Conservation (phyloP, 2,113 vertebrate genomes). For the Pitta sordida region DNA sequence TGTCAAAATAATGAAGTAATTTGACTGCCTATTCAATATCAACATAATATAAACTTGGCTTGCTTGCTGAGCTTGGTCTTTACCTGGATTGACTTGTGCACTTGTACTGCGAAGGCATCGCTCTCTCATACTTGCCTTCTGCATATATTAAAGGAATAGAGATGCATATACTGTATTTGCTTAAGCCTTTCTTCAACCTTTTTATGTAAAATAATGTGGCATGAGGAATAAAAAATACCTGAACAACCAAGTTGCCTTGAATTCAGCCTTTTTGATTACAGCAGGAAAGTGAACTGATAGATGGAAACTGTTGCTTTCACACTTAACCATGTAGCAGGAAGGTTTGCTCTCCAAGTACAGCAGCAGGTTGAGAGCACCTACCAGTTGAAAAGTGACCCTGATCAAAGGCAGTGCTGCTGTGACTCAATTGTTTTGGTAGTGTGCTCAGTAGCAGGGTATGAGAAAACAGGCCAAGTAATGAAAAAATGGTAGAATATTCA, state of each 20-base stretch:
- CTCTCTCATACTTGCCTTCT: neutral
- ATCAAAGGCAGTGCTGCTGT: neutral
- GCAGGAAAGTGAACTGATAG: neutral
- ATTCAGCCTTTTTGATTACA: neutral
- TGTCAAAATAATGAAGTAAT: constrained; percentile 25
- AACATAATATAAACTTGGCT: neutral
- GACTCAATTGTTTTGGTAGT: neutral
- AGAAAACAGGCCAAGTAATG: neutral
- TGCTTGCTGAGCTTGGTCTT: neutral
- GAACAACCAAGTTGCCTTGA: neutral
- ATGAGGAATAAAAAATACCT: neutral
- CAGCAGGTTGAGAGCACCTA: neutral
- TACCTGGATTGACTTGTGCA: neutral
- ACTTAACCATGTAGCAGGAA: neutral
- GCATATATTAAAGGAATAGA: neutral
- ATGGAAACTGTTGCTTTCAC: neutral
- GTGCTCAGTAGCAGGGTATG: neutral
- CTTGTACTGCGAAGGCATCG: neutral
- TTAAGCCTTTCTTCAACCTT: neutral
- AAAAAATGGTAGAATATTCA: neutral
- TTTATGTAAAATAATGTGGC: neutral
- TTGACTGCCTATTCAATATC: neutral
- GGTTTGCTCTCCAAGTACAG: neutral
- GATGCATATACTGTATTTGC: neutral
- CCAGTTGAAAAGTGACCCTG: neutral